Evolutionary conservation across 1,140 invertebrate species (phyloP).

Genomic region (Drosophila sechellia): DNA sequence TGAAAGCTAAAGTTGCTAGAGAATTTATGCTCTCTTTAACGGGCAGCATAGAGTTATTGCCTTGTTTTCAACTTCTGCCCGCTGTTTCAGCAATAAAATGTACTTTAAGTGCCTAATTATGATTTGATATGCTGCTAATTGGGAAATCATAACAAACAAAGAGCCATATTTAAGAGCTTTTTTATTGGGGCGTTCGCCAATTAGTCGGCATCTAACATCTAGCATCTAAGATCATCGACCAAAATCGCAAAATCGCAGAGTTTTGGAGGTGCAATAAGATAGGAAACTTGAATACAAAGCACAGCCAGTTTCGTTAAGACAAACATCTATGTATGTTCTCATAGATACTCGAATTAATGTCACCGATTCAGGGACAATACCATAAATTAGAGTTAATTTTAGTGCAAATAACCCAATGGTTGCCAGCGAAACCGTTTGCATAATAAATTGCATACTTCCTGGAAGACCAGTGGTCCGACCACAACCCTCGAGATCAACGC

Average conservation of each 20-base stretch:
- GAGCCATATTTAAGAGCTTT: constrained; percentile 28
- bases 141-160: constrained; percentile 52
- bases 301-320: constrained; percentile 31
- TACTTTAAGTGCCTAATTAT: constrained; percentile 69
- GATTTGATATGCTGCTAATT: constrained; percentile 70
- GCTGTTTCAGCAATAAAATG: constrained; percentile 45
- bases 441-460: constrained; percentile 77
- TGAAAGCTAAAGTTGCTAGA: constrained; percentile 46
- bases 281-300: background rate
- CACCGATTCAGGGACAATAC: constrained; percentile 52
- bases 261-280: constrained; percentile 13
- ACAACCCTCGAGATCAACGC: constrained; percentile 64
- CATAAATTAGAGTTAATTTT: constrained; percentile 75
- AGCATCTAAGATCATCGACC: constrained; percentile 48
- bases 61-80: constrained; percentile 58
- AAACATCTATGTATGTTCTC: constrained; percentile 30
- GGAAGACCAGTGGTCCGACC: constrained; percentile 55
- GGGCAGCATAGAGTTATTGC: constrained; percentile 58
- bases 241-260: background rate
- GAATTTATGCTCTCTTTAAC: constrained; percentile 61
- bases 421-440: constrained; percentile 51
- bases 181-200: constrained; percentile 46
- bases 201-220: constrained; percentile 27
- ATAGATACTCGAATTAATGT: constrained; percentile 22
- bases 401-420: constrained; percentile 37